phyloP scores from a whole-genome alignment of 2,888 invertebrate genomes.

The Ariolimax columbianus region DNA sequence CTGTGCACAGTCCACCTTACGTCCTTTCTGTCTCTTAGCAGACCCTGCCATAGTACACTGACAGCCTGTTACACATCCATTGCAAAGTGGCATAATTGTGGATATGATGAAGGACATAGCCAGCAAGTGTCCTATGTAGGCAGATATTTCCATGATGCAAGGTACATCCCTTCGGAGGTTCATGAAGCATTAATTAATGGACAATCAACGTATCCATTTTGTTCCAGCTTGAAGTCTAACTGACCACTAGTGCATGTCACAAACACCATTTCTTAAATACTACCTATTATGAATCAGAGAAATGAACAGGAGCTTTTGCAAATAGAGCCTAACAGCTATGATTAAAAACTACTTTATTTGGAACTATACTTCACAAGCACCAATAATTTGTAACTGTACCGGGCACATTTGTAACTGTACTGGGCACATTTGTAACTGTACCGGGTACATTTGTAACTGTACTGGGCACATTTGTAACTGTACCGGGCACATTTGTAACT shows the following conservation, averaged over 20 bases:
- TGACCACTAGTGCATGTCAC: neutral
- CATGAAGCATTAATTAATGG: constrained; percentile 18
- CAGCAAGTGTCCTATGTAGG: constrained; percentile 18
- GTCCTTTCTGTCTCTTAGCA: constrained; percentile 56
- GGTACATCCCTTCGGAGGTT: constrained; percentile 4
- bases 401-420: no score
- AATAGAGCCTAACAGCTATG: no score
- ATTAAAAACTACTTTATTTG: no score
- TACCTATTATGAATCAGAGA: neutral
- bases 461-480: no score
- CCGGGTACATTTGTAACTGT: no score
- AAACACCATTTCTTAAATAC: neutral
- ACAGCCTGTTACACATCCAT: constrained; percentile 49
- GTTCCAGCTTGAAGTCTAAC: neutral
- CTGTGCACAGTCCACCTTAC: constrained; percentile 64
- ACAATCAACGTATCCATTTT: constrained; percentile 15
- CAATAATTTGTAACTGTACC: no score
- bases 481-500: no score
- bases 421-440: no score
- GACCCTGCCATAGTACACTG: constrained; percentile 56
- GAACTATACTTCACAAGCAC: no score
- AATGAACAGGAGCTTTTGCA: no score
- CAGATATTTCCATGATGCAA: constrained; percentile 28
- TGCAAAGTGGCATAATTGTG: neutral
- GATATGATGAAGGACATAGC: constrained; percentile 8